phyloP scores from a whole-genome alignment of 2,797 vertebrate genomes.

The Ispidina lecontei region DNA sequence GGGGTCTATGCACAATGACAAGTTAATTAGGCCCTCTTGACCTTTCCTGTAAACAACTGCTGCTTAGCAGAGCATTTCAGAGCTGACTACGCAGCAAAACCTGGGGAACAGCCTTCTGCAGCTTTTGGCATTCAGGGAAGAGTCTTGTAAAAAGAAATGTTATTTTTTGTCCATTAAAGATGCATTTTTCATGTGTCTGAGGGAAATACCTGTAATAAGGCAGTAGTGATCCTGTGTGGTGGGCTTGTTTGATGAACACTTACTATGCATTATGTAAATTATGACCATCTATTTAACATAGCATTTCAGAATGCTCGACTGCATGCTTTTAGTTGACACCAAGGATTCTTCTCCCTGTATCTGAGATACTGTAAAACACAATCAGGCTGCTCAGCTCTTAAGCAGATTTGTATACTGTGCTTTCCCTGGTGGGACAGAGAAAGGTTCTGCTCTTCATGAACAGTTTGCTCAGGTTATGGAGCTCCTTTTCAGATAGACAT shows the following conservation, averaged over 20 bases:
- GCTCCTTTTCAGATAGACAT: background rate
- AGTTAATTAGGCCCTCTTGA: conserved; percentile 1
- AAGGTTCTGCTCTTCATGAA: background rate
- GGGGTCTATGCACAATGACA: background rate
- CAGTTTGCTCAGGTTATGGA: background rate
- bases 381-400: background rate
- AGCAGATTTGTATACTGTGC: background rate
- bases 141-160: background rate
- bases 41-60: background rate
- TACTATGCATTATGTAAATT: background rate
- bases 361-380: background rate
- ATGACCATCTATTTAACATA: background rate
- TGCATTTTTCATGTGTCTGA: background rate
- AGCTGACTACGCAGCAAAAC: background rate
- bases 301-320: background rate
- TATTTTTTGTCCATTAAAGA: background rate
- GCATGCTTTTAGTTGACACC: background rate
- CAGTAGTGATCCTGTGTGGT: background rate
- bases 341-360: background rate
- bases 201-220: background rate
- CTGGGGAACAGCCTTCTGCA: background rate
- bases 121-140: background rate
- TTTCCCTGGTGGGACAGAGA: background rate
- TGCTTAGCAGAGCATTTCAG: background rate
- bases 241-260: background rate